phyloP scores from a whole-genome alignment of 2,797 vertebrate species.

The Sardinella longiceps region DNA sequence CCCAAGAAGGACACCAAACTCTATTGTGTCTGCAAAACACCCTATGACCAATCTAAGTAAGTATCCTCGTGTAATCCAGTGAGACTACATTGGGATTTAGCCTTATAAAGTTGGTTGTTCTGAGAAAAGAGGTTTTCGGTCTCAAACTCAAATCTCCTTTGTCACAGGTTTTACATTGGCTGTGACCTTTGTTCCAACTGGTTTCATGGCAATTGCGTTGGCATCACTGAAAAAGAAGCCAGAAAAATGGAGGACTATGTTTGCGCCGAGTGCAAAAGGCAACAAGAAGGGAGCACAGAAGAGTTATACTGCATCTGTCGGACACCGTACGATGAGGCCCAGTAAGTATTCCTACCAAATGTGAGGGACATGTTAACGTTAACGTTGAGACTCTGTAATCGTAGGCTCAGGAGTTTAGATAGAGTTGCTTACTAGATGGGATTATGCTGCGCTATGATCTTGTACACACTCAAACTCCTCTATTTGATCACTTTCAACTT shows the following conservation, averaged over 20 bases:
- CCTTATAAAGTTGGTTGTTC: not conserved
- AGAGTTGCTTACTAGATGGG: not conserved
- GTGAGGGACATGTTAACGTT: not conserved
- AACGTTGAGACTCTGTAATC: not conserved
- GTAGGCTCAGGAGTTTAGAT: not conserved
- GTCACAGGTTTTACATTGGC: slow-evolving; percentile 97
- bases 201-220: slow-evolving; percentile 98
- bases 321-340: slow-evolving; percentile 98
- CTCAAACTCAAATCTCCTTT: not conserved
- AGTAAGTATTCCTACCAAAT: slow-evolving; percentile 74
- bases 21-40: slow-evolving; percentile 98
- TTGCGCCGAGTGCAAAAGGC: slow-evolving; percentile 94
- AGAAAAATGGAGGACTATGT: slow-evolving; percentile 99
- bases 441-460: not conserved
- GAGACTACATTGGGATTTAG: not conserved
- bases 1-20: slow-evolving; percentile 96
- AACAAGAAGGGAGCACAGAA: slow-evolving; percentile 91
- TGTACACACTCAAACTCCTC: not conserved
- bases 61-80: slow-evolving; percentile 42
- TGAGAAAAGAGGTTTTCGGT: no score
- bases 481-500: not conserved
- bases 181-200: slow-evolving; percentile 99
- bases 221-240: slow-evolving; percentile 98
- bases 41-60: slow-evolving; percentile 98
- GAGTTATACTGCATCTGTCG: slow-evolving; percentile 99